Conservation (phyloP, 2,888 invertebrate genomes). For the Xestia xanthographa region DNA sequence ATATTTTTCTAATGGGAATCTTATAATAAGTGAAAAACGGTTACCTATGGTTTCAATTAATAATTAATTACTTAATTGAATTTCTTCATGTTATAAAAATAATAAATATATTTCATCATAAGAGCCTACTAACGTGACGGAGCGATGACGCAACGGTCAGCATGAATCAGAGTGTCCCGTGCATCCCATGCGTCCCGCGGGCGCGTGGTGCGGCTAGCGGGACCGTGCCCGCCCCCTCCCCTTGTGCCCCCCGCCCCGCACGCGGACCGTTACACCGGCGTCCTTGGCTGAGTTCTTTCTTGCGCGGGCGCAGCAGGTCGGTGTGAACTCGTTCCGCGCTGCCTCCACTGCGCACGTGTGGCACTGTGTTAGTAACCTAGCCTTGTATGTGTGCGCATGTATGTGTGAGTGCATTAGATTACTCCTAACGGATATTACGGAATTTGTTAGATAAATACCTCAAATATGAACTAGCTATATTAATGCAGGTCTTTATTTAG, state of each 20-base stretch:
- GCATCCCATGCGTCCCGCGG: conserved; percentile 63
- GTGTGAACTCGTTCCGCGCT: conserved; percentile 87
- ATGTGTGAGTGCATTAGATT: conserved; percentile 83
- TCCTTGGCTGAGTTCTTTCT: conserved; percentile 91
- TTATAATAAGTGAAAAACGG: background rate
- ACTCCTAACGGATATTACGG: conserved; percentile 90
- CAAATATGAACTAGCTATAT: conserved; percentile 74
- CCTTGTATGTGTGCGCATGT: conserved; percentile 69
- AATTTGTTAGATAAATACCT: conserved; percentile 85
- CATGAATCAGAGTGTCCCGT: conserved; percentile 50
- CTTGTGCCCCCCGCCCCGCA: conserved; percentile 59
- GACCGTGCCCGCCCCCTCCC: conserved; percentile 56
- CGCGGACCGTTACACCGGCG: conserved; percentile 88
- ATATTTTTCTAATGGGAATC: conserved; percentile 27
- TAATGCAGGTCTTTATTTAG: conserved; percentile 45
- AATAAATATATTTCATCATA: background rate
- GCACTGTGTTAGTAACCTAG: conserved; percentile 69
- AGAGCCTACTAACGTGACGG: conserved; percentile 4
- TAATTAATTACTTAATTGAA: background rate
- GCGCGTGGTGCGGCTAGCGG: conserved; percentile 72
- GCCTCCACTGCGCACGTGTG: conserved; percentile 83
- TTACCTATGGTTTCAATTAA: background rate
- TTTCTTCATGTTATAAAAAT: background rate
- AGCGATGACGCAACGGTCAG: conserved; percentile 48
- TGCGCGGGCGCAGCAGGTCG: conserved; percentile 88